A percentile compares a stretch with the other conserved stretches of the same genome.
Conservation (phyloP, 2,888 invertebrate genomes). For the Elmis aenea region DNA sequence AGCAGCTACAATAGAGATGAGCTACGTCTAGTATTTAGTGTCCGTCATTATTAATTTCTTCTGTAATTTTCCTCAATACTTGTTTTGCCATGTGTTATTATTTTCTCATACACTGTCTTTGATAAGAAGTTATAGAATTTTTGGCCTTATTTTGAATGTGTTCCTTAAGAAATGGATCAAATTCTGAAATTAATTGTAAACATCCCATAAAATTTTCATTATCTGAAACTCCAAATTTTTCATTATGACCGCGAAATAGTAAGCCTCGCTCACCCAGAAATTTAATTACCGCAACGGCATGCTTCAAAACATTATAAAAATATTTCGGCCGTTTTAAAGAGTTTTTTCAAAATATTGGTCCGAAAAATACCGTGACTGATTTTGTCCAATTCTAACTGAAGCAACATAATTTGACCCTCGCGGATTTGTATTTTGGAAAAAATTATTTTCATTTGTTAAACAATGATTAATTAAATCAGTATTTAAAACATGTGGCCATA, state of each 20-base stretch:
- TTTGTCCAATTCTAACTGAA: constrained; percentile 1
- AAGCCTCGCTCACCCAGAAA: constrained; percentile 1
- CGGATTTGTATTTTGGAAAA: no score
- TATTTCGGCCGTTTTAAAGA: not conserved
- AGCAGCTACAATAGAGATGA: no score
- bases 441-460: constrained; percentile 1
- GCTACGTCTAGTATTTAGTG: no score
- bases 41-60: no score
- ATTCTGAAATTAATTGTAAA: constrained; percentile 4
- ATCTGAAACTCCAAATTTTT: not conserved
- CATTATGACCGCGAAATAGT: not conserved
- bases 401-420: no score
- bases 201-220: constrained; percentile 7
- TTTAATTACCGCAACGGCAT: constrained; percentile 1
- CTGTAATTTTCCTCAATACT: no score
- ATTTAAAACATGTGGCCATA: no score
- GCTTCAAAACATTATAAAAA: not conserved
- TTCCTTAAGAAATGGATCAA: constrained; percentile 2
- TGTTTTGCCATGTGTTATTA: no score
- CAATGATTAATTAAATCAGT: constrained; percentile 1
- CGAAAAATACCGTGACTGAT: no score
- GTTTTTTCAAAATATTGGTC: not conserved
- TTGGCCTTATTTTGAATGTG: constrained; percentile 3
- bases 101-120: no score
- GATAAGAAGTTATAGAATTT: no score